Evolutionary conservation across 2,113 vertebrate species (phyloP), one percentile per base, ranked within the genome.

Genomic region (Motacilla alba): DNA sequence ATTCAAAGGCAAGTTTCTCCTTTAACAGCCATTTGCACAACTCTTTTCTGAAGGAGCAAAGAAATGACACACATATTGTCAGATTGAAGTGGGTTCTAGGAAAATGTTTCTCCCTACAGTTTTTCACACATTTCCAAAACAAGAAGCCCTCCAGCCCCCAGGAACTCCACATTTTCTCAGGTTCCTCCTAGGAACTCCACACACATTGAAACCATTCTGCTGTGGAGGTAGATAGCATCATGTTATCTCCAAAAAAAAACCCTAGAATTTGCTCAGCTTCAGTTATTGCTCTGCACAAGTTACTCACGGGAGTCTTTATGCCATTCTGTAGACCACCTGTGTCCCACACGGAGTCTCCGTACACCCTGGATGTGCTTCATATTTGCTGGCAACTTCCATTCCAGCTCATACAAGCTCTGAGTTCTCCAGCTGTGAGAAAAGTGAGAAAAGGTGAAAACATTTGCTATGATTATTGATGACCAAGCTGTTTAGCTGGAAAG

Each of bases 51-150:
- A 80, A 67, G 24, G 20, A 92, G n/a, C 15, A 58, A 58, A 68
- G 44, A 50, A 69, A 70, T 53, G 39, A 68, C 7, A 43, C 1
- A 3, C 4, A 68, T 44, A 43, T 18, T 69, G 33, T 74, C 35
- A 85, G 43, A 56, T 16, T 52, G 41, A 74, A 69, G 70, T 43
- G 11, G 11, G 16, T 88, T 78, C 30, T 47, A 82, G 79, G 11
- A 66, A 95, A 59, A 55, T 23, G 22, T 53, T 92, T 80, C 18
- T 63, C n/a, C 27, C 41, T 63, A 53, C 12, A 15, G 5, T 39
- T 88, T 63, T 93, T 95, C 50, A 66, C 55, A 52, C 41, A 33
- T 88, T 94, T 78, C 21, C 46, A 74, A 82, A 82, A 35, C 79
- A 78, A 11, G 27, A 85, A 78, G 41, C 10, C 37, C 26, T 85